Conservation (phyloP, 1,140 invertebrate species). For the Camponotus vicinus region DNA sequence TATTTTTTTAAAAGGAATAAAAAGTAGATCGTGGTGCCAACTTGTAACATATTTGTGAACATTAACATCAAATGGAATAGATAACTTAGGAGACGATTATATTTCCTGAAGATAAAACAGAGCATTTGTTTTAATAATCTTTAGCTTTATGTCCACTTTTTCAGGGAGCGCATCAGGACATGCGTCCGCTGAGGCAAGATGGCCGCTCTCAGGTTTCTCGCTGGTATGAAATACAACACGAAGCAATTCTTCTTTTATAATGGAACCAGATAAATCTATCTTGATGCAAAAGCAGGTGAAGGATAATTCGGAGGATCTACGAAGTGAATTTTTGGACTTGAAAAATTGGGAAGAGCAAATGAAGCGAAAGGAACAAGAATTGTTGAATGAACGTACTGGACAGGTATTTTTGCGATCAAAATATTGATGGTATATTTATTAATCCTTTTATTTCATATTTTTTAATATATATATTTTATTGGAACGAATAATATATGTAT, state of each 20-base stretch:
- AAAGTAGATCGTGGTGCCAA: neutral
- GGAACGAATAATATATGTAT: neutral
- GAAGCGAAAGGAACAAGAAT: slow-evolving; percentile 91
- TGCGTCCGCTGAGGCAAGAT: no score
- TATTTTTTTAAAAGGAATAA: neutral
- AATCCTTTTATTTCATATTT: no score
- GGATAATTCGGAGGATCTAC: slow-evolving; percentile 91
- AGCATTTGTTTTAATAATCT: no score
- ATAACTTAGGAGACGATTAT: neutral
- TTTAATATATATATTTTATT: no score
- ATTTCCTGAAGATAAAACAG: neutral
- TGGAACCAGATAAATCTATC: slow-evolving; percentile 84
- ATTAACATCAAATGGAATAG: neutral
- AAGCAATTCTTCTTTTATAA: slow-evolving; percentile 10
- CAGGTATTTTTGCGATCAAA: slow-evolving; percentile 65
- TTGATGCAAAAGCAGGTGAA: slow-evolving; percentile 90
- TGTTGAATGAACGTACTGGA: slow-evolving; percentile 75
- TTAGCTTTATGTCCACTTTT: no score
- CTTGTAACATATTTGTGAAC: neutral
- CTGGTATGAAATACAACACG: no score
- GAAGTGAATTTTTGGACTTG: slow-evolving; percentile 91
- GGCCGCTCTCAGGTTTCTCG: no score
- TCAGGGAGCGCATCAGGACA: no score
- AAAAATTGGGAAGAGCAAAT: slow-evolving; percentile 94
- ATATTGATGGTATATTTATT: neutral